Evolutionary conservation across 1,140 invertebrate species (phyloP), one percentile per base, ranked within the genome.

Genomic region (Achatina immaculata): DNA sequence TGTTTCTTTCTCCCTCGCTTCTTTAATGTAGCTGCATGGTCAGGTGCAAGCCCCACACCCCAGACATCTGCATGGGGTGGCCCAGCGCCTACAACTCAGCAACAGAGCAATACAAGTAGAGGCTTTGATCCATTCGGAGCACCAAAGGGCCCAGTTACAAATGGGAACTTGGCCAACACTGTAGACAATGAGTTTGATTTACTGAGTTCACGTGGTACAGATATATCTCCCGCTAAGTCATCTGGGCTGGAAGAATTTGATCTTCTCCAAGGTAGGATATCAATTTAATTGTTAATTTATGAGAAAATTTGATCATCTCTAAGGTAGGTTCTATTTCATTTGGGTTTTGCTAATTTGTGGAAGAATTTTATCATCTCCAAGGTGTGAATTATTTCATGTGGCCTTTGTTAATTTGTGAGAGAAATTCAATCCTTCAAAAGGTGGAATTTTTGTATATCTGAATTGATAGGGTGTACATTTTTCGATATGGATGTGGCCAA

Each of bases 141-240:
- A 68, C 76, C 83, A 28, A 65, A 65, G 36, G 43, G 78, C 31
- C 48, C 82, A 16, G 81, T 81, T 14, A 86, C 86, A 19, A 89
- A 87, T 76, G 87, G 86, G 19, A 80, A 75, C 28, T 62, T 48
- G 6, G 71, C 65, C 28, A 84, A 83, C 78, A 83, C 65, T 55
- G 84, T 89, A 7, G 89, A 90, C 77, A 87, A 87, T 82, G 89
- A 83, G 45, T 90, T 90, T 88, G 89, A 90, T 79, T 65, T 90
- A 58, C 68, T 90, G 45, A 86, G 87, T 80, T 82, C 85, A 21
- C 83, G 89, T 36, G 86, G 84, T 65, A 78, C 81, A 16, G 83
- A 83, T 58, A 78, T 55, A 73, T 86, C 85, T 73, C 86, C 86
- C n/a, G 82, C 83, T 43, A 86, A 86, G 72, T 45, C 40, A 36